Base-by-base conservation (phyloP, 2,797 vertebrate species). In the Melanotaenia boesemani region DNA sequence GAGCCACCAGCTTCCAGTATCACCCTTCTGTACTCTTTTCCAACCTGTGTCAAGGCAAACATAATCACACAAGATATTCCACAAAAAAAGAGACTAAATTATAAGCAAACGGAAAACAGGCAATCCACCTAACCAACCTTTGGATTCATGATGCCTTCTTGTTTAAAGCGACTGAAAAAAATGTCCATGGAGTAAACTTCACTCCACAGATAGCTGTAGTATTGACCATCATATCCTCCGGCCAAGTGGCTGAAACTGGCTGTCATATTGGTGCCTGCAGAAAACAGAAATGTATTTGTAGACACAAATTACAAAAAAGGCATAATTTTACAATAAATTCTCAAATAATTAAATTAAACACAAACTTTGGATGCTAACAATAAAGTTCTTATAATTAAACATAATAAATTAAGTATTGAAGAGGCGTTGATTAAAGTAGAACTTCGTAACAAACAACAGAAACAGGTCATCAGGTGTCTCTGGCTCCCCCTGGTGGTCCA, bases 131-230 rank as follows among this genome's bases (percentile, higher is more conserved):
- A 0, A 81, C 83, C 32, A 88, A 98, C 98, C 95, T 97, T 93
- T 81, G 96, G 93, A 91, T 97, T 97, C 95, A 98, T 96, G 74
- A 98, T 95, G 69, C 97, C 97, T 89, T 97, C 94, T 81, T 95
- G 94, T 76, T 96, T 97, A 90, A 99, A 99, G 73, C 95, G 96
- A 82, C 93, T 98, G 87, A 97, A 96, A 85, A 95, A 99, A 57
- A 99, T 98, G 89, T 99, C 98, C 95, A 94, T 94, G 81, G 97
- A 97, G 94, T 97, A 97, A 36, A 98, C 97, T 85, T 99, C 97
- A 71, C 97, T 99, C 97, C 97, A 99, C 41, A 99, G 91, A 83
- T 98, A 99, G 69, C 98, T 96, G 41, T 99, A 99, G 88, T 99
- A 99, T 39, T 98, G 98, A 57, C 95, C 97, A 76, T 98, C 97